These are phyloP conservation scores for Mustelus asterias DNA, from an alignment of 2,113 vertebrate genomes.

Conservation along the genomic window DNA sequence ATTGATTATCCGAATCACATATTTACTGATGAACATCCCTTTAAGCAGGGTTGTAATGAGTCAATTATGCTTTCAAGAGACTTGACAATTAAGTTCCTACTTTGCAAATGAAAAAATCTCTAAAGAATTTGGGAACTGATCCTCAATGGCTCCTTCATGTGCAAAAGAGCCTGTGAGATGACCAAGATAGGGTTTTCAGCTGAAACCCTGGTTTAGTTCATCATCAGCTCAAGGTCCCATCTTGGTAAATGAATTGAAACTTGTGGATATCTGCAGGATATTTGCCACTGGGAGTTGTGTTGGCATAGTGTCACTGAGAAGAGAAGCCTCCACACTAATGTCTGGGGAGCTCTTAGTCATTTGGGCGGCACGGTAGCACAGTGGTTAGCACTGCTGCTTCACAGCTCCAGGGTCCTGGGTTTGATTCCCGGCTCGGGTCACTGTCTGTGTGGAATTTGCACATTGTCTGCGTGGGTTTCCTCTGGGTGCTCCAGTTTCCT, in stretches of 20 bases:
- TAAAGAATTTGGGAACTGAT: neutral
- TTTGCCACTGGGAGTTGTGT: no score
- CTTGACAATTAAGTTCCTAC: neutral
- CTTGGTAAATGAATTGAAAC: neutral
- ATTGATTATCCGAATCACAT: conserved; percentile 16
- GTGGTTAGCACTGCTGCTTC: no score
- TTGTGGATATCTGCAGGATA: neutral
- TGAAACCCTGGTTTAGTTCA: neutral
- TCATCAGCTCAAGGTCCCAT: neutral
- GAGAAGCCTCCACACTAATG: neutral
- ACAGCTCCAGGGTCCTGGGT: no score
- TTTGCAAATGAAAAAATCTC: neutral
- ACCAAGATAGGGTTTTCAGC: neutral
- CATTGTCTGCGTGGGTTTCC: no score
- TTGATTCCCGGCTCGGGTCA: no score
- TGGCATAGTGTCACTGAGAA: neutral
- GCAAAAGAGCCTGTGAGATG: neutral
- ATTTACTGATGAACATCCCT: neutral
- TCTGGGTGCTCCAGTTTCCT: no score
- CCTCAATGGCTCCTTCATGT: neutral
- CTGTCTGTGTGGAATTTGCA: no score
- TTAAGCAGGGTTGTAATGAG: neutral
- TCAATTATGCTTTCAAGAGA: neutral
- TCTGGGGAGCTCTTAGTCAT: neutral
- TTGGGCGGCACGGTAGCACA: no score